Conservation (phyloP, 2,113 vertebrate genomes). For the Daboia siamensis region DNA sequence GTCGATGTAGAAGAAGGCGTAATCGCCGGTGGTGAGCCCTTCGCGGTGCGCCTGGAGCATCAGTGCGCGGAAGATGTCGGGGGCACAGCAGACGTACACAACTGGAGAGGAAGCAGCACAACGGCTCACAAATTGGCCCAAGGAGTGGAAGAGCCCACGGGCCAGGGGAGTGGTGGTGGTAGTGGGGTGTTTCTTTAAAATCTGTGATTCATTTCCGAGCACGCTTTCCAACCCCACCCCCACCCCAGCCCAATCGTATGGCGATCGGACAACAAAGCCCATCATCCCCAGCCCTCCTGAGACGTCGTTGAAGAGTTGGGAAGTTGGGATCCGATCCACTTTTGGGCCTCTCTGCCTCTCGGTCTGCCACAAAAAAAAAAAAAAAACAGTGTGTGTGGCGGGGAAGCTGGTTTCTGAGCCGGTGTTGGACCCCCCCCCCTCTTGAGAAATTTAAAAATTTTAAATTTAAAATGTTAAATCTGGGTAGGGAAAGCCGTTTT, state of each 20-base stretch:
- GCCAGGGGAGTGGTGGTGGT: too few relatives aligned
- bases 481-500: too few relatives aligned
- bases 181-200: background rate
- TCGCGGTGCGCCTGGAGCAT: slow-evolving; percentile 78
- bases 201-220: background rate
- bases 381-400: too few relatives aligned
- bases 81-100: slow-evolving; percentile 86
- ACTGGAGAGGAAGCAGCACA: slow-evolving; percentile 68
- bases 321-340: background rate
- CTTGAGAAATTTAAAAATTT: too few relatives aligned
- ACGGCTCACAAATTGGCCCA: too few relatives aligned
- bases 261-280: background rate
- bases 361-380: background rate
- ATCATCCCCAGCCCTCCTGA: background rate
- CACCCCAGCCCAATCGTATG: background rate
- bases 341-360: background rate
- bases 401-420: too few relatives aligned
- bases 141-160: too few relatives aligned
- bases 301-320: background rate
- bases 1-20: slow-evolving; percentile 90
- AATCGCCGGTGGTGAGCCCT: slow-evolving; percentile 77
- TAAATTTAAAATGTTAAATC: too few relatives aligned
- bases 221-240: background rate
- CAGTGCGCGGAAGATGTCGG: slow-evolving; percentile 79
- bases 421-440: too few relatives aligned